phyloP scores from a whole-genome alignment of 2,888 invertebrate species.

The Netelia fuscicornis region DNA sequence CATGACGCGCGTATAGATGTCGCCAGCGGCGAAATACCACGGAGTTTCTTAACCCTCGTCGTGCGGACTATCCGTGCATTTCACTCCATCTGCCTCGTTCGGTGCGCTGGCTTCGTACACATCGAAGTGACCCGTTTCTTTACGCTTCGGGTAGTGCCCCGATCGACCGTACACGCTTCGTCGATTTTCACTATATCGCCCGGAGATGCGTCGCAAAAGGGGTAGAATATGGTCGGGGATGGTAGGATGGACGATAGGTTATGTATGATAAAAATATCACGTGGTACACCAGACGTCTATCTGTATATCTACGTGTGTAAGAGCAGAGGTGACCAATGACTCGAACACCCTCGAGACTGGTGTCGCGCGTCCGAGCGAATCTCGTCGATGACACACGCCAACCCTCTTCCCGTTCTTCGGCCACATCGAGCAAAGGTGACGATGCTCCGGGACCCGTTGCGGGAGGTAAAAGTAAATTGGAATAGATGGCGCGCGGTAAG shows the following conservation, averaged over 20 bases:
- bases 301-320: background rate
- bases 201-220: constrained; percentile 68
- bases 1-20: background rate
- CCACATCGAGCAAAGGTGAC: background rate
- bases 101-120: background rate
- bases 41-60: background rate
- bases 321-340: constrained; percentile 31
- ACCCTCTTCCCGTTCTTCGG: background rate
- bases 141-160: constrained; percentile 67
- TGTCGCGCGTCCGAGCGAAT: background rate
- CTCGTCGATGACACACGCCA: constrained; percentile 12
- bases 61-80: background rate
- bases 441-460: background rate
- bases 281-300: background rate
- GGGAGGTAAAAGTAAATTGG: background rate
- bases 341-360: constrained; percentile 12
- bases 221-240: constrained; percentile 8
- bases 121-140: constrained; percentile 67
- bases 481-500: background rate
- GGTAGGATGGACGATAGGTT: constrained; percentile 43
- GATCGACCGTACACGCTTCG: constrained; percentile 73
- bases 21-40: background rate
- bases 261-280: constrained; percentile 39
- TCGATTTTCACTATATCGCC: constrained; percentile 68
- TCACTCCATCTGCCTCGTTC: constrained; percentile 32